Evolutionary conservation across 2,888 invertebrate species (phyloP), one percentile per base, ranked within the genome.

Genomic region (Cephalotes varians): DNA sequence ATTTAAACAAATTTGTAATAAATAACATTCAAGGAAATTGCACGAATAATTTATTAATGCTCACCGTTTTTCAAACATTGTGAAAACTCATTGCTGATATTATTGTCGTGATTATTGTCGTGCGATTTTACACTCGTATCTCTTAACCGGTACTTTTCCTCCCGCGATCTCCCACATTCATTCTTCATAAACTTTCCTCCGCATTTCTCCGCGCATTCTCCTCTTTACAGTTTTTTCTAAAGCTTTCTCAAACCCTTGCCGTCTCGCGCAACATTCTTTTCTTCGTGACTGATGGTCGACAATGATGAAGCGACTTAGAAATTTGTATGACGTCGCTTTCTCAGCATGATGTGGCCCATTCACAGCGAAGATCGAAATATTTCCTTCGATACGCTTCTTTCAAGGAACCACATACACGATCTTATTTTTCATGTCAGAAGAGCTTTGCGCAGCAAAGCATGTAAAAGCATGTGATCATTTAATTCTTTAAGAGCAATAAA

Each of bases 271-370:
- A 65, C 84, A 74, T 88, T 88, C 87, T 85, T 83, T 86, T 85
- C 84, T 84, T 72, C 86, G 67, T 86, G 87, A 88, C 89, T 85
- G 88, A 90, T 90, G 86, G 84, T 69, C 81, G 74, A 86, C 87
- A 86, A 91, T 91, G 89, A 89, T 87, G 90, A 90, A 89, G 89
- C 88, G 85, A 85, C 86, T 90, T 86, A 84, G 88, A 90, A 90
- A 90, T 90, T 90, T 87, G 90, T 90, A 87, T 79, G 77, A 81
- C 85, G 82, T 62, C 83, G 85, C 72, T 85, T 84, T 64, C 60
- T 44, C 65, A 25, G 21, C 81, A 80, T 83, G 86, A 85, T 81
- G 72, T 40, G 56, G 80, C 25, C 51, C 64, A 85, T 82, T 81
- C 77, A 54, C 15, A 28, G 12, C 28, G 25, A 28, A 25, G 31